Conservation (phyloP, 2,113 vertebrate species). For the Madoqua kirkii region DNA sequence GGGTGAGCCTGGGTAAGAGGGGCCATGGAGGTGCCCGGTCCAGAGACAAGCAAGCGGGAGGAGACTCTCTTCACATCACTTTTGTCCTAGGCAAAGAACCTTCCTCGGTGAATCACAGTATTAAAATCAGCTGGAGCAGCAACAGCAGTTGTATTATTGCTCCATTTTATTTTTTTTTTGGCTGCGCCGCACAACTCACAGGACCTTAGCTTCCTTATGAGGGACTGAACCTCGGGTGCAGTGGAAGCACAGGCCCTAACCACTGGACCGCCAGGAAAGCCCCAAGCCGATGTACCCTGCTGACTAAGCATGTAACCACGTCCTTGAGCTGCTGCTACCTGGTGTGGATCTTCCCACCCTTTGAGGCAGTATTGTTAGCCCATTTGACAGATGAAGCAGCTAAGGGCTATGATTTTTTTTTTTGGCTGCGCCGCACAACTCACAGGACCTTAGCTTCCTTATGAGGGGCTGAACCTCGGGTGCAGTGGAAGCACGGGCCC, state of each 20-base stretch:
- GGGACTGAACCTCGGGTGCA: background rate
- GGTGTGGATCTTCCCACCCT: too few relatives aligned
- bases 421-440: rapidly evolving
- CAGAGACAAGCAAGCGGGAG: background rate
- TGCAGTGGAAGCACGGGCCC: too few relatives aligned
- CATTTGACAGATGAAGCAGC: background rate
- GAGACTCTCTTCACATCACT: background rate
- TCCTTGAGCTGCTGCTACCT: background rate
- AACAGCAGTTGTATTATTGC: too few relatives aligned
- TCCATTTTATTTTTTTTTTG: background rate
- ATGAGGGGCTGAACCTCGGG: background rate
- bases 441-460: background rate
- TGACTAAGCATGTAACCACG: rapidly evolving
- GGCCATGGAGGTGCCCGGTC: rapidly evolving
- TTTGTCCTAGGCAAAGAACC: background rate
- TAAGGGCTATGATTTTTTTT: background rate
- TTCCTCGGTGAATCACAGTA: rapidly evolving
- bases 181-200: rapidly evolving
- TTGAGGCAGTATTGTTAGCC: rapidly evolving
- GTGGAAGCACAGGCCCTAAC: too few relatives aligned
- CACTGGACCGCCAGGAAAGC: background rate
- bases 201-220: background rate
- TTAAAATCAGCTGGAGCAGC: background rate
- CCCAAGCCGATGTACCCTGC: too few relatives aligned
- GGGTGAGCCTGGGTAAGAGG: background rate